A percentile compares a stretch with the other conserved stretches of the same genome.
phyloP scores from a whole-genome alignment of 2,797 vertebrate genomes.

The Smutsia temminckii region DNA sequence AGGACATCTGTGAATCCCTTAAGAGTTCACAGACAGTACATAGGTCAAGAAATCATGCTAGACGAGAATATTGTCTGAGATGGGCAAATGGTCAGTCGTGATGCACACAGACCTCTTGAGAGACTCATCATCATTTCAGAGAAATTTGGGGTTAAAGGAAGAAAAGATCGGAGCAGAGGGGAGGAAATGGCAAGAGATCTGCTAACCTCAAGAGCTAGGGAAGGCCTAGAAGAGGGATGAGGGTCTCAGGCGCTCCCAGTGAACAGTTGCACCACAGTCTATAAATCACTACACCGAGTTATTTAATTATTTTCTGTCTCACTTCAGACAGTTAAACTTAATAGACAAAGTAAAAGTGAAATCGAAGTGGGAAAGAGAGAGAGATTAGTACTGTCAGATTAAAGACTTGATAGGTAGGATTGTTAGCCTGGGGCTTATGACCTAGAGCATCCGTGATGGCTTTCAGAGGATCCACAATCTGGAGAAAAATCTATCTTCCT shows the following conservation, averaged over 20 bases:
- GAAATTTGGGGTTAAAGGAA: background rate
- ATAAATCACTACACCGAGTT: background rate
- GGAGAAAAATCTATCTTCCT: background rate
- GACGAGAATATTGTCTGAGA: background rate
- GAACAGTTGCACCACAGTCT: background rate
- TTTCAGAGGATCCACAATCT: background rate
- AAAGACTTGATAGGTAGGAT: background rate
- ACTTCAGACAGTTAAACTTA: background rate
- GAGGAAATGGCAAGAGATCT: background rate
- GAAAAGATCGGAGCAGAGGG: background rate
- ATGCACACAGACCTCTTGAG: background rate
- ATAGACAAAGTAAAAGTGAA: background rate
- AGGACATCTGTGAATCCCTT: background rate
- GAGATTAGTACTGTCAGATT: background rate
- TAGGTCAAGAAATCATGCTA: background rate
- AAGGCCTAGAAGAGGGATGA: background rate
- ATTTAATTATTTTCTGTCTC: constrained; percentile 1
- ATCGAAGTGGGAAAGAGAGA: background rate
- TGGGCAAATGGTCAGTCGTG: background rate
- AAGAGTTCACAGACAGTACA: background rate
- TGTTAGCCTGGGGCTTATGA: background rate
- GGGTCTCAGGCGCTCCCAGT: background rate
- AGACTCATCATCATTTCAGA: background rate
- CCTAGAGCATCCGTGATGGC: background rate
- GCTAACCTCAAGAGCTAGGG: no score